These are phyloP conservation scores for Tetramorium parvispinum DNA, from an alignment of 1,140 invertebrate species.

Conservation along the genomic window DNA sequence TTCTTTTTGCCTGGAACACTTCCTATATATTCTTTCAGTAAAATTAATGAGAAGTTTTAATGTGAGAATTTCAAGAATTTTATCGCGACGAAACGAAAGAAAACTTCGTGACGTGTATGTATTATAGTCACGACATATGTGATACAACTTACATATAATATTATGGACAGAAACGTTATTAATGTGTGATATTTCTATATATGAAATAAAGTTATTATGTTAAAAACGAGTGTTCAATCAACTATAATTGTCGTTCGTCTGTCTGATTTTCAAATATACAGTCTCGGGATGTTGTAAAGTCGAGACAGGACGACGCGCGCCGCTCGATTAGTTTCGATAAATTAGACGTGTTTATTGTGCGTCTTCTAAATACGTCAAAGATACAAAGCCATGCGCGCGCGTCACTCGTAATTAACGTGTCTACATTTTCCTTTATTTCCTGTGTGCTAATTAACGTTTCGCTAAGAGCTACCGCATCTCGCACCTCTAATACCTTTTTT, in stretches of 20 bases:
- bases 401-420: slow-evolving; percentile 24
- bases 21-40: slow-evolving; percentile 27
- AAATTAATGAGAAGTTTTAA: slow-evolving; percentile 32
- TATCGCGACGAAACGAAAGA: slow-evolving; percentile 31
- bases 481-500: slow-evolving; percentile 45
- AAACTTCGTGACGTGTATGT: background rate
- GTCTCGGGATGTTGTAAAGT: background rate
- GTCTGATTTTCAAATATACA: slow-evolving; percentile 24
- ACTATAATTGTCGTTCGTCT: background rate
- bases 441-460: slow-evolving; percentile 47
- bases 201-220: slow-evolving; percentile 41
- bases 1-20: slow-evolving; percentile 3
- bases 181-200: slow-evolving; percentile 22
- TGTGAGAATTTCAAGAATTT: slow-evolving; percentile 25
- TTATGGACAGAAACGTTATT: slow-evolving; percentile 38
- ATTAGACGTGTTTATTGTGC: slow-evolving; percentile 9
- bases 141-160: slow-evolving; percentile 41
- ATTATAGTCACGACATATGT: slow-evolving; percentile 1
- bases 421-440: slow-evolving; percentile 51
- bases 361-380: slow-evolving; percentile 17
- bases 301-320: slow-evolving; percentile 1
- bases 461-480: slow-evolving; percentile 42
- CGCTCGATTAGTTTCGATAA: background rate
- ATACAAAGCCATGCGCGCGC: slow-evolving; percentile 1
- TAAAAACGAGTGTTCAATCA: slow-evolving; percentile 12